These are phyloP conservation scores for Deilephila elpenor DNA, from an alignment of 2,888 invertebrate genomes.

Conservation along the genomic window DNA sequence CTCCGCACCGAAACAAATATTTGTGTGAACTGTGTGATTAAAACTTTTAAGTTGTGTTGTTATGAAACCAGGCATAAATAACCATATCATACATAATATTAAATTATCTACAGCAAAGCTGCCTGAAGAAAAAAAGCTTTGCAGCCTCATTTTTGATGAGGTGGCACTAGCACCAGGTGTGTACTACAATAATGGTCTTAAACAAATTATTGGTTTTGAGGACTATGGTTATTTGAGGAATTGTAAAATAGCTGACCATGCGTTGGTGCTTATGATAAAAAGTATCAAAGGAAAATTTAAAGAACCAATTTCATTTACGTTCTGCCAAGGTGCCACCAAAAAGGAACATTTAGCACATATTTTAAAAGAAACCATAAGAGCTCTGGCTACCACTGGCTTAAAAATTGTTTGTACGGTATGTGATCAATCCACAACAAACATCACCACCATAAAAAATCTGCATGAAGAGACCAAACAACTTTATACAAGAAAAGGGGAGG, in stretches of 20 bases:
- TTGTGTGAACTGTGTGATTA: no score
- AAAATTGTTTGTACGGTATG: not conserved
- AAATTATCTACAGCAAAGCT: not conserved
- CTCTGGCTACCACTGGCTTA: not conserved
- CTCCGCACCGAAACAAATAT: no score
- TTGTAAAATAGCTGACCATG: not conserved
- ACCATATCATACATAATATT: not conserved
- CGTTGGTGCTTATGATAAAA: not conserved
- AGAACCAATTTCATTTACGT: not conserved
- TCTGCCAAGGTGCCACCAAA: not conserved
- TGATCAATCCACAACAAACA: not conserved
- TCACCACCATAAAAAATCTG: not conserved
- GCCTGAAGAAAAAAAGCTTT: constrained; percentile 6
- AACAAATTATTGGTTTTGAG: constrained; percentile 9
- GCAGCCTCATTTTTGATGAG: constrained; percentile 9
- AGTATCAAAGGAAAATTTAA: not conserved
- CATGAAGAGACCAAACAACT: not conserved
- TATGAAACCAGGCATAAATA: not conserved
- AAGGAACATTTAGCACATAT: not conserved
- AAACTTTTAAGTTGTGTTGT: not conserved
- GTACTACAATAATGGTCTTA: not conserved
- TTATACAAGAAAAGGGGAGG: not conserved
- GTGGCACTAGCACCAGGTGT: constrained; percentile 7
- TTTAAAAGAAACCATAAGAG: not conserved
- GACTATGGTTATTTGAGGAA: not conserved